Conservation (phyloP, 2,113 vertebrate species). For the Scopus umbretta region DNA sequence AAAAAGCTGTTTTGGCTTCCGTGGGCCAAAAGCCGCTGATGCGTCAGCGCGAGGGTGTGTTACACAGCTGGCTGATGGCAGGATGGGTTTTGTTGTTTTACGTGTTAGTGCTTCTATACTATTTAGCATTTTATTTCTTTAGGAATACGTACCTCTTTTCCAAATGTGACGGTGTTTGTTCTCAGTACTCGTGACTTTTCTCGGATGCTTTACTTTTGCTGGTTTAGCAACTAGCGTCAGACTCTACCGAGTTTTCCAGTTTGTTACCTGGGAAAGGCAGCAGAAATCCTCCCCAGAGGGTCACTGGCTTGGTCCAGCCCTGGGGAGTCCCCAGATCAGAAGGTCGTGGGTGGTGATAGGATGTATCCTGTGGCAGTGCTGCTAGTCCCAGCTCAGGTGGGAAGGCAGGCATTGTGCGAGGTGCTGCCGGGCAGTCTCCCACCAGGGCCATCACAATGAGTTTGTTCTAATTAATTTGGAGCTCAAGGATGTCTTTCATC, state of each 20-base stretch:
- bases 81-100: background rate
- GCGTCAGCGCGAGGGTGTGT: background rate
- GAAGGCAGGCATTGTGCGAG: rapidly evolving
- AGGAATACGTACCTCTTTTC: background rate
- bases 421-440: background rate
- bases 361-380: background rate
- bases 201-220: background rate
- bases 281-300: background rate
- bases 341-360: background rate
- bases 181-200: background rate
- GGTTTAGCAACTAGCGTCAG: background rate
- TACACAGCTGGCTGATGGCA: background rate
- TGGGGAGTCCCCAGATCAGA: background rate
- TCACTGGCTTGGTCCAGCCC: background rate
- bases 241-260: background rate
- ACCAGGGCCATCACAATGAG: rapidly evolving
- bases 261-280: background rate
- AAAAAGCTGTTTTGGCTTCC: background rate
- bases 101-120: background rate
- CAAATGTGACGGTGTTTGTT: background rate
- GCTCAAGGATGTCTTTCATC: background rate
- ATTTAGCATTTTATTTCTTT: background rate
- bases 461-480: background rate
- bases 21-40: background rate
- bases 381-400: background rate